These are phyloP conservation scores for Sitta carolinensis DNA, from an alignment of 2,797 vertebrate species.

Conservation along the genomic window DNA sequence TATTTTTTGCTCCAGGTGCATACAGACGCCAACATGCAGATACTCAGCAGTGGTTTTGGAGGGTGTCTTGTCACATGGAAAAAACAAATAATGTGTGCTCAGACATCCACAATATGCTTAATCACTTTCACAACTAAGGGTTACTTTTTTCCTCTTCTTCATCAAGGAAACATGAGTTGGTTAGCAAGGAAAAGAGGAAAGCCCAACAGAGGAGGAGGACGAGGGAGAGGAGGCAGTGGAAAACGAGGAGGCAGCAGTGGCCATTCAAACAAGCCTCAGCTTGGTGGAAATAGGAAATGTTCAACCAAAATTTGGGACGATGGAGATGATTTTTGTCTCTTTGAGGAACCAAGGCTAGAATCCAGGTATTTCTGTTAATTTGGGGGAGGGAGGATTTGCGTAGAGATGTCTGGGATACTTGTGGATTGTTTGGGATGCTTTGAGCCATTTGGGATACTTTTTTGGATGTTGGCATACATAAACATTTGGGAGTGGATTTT, in stretches of 20 bases:
- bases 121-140: neutral
- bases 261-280: conserved; percentile 78
- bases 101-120: neutral
- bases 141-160: neutral
- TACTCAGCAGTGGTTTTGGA: neutral
- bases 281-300: conserved; percentile 80
- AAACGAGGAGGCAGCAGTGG: conserved; percentile 78
- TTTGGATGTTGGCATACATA: neutral
- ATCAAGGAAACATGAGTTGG: conserved; percentile 75
- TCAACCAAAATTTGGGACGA: conserved; percentile 85
- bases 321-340: conserved; percentile 88
- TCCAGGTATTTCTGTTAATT: conserved; percentile 71
- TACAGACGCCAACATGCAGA: neutral
- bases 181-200: conserved; percentile 72
- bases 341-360: conserved; percentile 74
- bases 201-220: conserved; percentile 72
- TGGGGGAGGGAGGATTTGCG: fast-evolving
- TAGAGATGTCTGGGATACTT: neutral
- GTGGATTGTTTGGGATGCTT: neutral
- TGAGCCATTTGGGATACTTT: neutral
- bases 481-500: neutral
- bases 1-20: neutral
- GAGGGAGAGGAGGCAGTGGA: conserved; percentile 47
- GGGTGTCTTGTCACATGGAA: neutral
- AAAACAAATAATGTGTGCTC: neutral